Evolutionary conservation across 1,140 invertebrate genomes (phyloP), one percentile per base, ranked within the genome.

Genomic region (Leptopilina boulardi): DNA sequence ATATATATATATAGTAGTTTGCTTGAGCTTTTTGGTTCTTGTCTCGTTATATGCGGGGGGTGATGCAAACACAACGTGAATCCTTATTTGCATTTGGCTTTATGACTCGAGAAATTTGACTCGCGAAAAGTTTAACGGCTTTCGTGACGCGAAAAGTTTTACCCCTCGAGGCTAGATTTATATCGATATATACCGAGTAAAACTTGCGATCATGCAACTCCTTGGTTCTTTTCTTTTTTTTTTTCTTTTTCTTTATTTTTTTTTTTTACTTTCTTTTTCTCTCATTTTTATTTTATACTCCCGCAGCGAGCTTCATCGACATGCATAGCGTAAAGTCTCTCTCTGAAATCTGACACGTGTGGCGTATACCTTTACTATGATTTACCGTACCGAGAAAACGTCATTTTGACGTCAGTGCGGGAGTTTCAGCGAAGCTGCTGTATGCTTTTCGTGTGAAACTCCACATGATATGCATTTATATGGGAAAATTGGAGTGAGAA

Each of bases 101-200:
- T 66, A 66, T 66, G 56, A 30, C 56, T 30, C 19, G 56, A 66
- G 56, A 66, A 66, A 30, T 66, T 66, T 26, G 21, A 66, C 56
- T 66, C 23, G 56, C 56, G 56, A 21, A 66, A 66, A 66, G 11
- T 66, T 66, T 66, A 66, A 66, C 56, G 56, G 56, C 56, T 66
- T 66, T 66, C 56, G 56, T 66, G 56, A 21, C 56, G 23, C 56
- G 23, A 15, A 66, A 66, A 66, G 56, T 66, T 66, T 34, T 30
- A 15, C 56, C 56, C 56, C 56, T 66, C 56, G 56, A 66, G 56
- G 56, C 56, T 3, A 66, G 56, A 66, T 66, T 66, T 66, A 66
- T 66, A 66, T 66, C 56, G 56, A 66, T 66, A 34, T 34, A 34
- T 6, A 30, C 10, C 23, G 4, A 66, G 56, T 66, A 66, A 66